Evolutionary conservation across 2,113 vertebrate genomes (phyloP).

Genomic region (Greenwoodochromis staneri): DNA sequence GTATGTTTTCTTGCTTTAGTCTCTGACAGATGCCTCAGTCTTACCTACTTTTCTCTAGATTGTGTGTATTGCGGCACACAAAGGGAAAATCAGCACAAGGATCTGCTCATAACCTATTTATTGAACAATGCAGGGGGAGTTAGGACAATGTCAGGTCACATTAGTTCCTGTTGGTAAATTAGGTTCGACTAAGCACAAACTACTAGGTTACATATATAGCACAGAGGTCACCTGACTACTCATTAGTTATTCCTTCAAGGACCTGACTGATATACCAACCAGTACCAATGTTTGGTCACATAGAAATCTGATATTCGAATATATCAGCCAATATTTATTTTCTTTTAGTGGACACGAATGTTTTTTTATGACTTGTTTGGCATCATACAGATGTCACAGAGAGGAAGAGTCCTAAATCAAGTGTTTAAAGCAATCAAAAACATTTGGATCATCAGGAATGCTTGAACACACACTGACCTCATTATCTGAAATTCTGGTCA

Average conservation of each 20-base stretch:
- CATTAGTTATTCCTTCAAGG: not conserved
- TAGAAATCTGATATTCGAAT: not conserved
- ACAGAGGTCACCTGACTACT: not conserved
- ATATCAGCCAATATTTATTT: not conserved
- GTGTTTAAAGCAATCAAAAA: not conserved
- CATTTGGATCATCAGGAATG: not conserved
- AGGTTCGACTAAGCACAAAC: not conserved
- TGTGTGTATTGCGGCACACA: not conserved
- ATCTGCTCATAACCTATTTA: not conserved
- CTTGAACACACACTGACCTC: not conserved
- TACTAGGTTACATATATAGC: not conserved
- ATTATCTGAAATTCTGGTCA: not conserved
- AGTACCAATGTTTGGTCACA: not conserved
- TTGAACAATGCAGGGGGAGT: conserved; percentile 1
- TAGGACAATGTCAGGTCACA: not conserved
- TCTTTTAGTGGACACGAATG: not conserved
- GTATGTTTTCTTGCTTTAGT: not conserved
- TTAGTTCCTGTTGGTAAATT: not conserved
- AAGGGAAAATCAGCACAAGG: conserved; percentile 13
- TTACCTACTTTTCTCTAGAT: not conserved
- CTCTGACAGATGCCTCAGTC: not conserved
- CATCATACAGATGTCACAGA: not conserved
- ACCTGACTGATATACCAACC: not conserved
- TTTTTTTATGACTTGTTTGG: not conserved
- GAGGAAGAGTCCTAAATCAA: not conserved